Evolutionary conservation across 1,140 invertebrate genomes (phyloP).

Genomic region (Melanaphis sacchari): DNA sequence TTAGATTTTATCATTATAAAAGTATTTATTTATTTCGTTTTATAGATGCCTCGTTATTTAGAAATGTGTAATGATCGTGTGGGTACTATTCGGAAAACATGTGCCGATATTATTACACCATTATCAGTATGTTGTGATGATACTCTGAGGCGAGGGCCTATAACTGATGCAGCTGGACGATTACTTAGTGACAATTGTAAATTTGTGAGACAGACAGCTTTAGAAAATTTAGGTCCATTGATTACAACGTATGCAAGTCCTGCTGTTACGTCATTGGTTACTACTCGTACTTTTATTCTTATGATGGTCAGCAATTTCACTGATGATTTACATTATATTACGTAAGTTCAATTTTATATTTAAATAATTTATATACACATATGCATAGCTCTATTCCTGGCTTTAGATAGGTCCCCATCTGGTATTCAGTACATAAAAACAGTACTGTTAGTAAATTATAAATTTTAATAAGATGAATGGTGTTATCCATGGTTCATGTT

Average conservation of each 20-base stretch:
- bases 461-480: constrained; percentile 15
- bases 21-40: not conserved
- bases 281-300: constrained; percentile 44
- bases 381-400: not conserved
- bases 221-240: constrained; percentile 52
- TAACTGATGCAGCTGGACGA: constrained; percentile 45
- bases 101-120: constrained; percentile 44
- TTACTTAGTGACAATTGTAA: constrained; percentile 49
- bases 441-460: constrained; percentile 20
- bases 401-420: not conserved
- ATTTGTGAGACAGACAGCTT: constrained; percentile 43
- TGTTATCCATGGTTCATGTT: not conserved
- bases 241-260: constrained; percentile 44
- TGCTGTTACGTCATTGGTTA: constrained; percentile 51
- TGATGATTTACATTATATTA: constrained; percentile 54
- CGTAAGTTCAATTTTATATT: constrained; percentile 33
- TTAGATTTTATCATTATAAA: not conserved
- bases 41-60: constrained; percentile 49
- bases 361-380: not conserved
- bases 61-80: constrained; percentile 56
- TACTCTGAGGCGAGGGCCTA: not conserved
- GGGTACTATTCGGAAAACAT: constrained; percentile 49
- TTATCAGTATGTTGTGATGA: constrained; percentile 51
- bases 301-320: constrained; percentile 56
- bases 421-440: constrained; percentile 12